Conservation (phyloP, 2,113 vertebrate species). For the Pao palembangensis region DNA sequence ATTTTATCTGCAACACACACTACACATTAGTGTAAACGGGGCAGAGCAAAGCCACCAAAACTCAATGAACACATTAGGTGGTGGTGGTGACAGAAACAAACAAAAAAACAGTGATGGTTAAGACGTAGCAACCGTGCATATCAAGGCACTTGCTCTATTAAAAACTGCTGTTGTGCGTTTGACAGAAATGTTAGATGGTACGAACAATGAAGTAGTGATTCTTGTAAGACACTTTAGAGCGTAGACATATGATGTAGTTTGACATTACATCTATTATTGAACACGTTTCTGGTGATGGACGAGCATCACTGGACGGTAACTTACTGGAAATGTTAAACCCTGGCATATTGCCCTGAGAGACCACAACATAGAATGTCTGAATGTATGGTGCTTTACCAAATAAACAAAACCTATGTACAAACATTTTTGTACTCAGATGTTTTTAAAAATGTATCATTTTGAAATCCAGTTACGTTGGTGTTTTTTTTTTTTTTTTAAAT, state of each 20-base stretch:
- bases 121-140: conserved; percentile 33
- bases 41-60: conserved; percentile 11
- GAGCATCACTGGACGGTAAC: conserved; percentile 34
- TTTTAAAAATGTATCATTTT: too few relatives aligned
- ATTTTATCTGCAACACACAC: conserved; percentile 24
- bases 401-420: background rate
- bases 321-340: background rate
- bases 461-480: too few relatives aligned
- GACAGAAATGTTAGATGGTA: conserved; percentile 42
- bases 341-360: conserved; percentile 8
- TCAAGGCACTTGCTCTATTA: conserved; percentile 65
- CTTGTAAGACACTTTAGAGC: conserved; percentile 30
- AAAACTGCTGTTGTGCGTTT: conserved; percentile 39
- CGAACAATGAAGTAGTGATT: conserved; percentile 26
- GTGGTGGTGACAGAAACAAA: conserved; percentile 9
- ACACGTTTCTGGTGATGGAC: conserved; percentile 11
- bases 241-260: conserved; percentile 19
- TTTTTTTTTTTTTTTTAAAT: too few relatives aligned
- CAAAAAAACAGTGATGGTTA: conserved; percentile 5
- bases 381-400: conserved; percentile 3
- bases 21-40: conserved; percentile 2
- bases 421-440: too few relatives aligned
- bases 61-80: conserved; percentile 30
- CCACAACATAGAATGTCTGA: background rate
- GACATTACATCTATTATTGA: conserved; percentile 32